These are phyloP conservation scores for Polyploca ridens DNA, from an alignment of 2,888 invertebrate genomes.

Conservation along the genomic window DNA sequence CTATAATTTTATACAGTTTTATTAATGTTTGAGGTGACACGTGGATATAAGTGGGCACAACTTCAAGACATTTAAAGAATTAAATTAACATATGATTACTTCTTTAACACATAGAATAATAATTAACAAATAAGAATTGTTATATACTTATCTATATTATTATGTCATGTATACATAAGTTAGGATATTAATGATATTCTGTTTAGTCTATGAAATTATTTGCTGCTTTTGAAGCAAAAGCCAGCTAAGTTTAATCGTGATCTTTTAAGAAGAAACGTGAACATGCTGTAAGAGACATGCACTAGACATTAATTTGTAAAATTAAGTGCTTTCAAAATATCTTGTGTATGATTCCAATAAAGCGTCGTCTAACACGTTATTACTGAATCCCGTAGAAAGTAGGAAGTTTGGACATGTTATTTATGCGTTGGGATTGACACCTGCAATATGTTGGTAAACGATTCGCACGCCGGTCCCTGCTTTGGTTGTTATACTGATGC, in stretches of 20 bases:
- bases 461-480: conserved; percentile 24
- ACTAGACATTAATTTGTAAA: conserved; percentile 10
- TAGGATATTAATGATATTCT: background rate
- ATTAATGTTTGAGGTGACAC: too few relatives aligned
- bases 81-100: too few relatives aligned
- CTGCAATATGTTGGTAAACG: conserved; percentile 48
- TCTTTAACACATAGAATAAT: background rate
- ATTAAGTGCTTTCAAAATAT: conserved; percentile 2
- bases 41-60: too few relatives aligned
- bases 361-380: background rate
- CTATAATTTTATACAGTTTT: too few relatives aligned
- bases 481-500: conserved; percentile 52
- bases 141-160: too few relatives aligned
- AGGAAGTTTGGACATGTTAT: conserved; percentile 51
- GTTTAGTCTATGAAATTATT: background rate
- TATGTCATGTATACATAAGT: background rate
- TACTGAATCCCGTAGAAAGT: conserved; percentile 44
- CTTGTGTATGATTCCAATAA: background rate
- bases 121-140: background rate
- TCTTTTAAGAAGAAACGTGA: conserved; percentile 1
- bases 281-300: conserved; percentile 2
- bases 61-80: too few relatives aligned
- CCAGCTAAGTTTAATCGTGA: background rate
- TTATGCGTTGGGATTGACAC: conserved; percentile 59
- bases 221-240: background rate